phyloP scores from a whole-genome alignment of 1,140 invertebrate species.

The Phymorhynchus buccinoides region DNA sequence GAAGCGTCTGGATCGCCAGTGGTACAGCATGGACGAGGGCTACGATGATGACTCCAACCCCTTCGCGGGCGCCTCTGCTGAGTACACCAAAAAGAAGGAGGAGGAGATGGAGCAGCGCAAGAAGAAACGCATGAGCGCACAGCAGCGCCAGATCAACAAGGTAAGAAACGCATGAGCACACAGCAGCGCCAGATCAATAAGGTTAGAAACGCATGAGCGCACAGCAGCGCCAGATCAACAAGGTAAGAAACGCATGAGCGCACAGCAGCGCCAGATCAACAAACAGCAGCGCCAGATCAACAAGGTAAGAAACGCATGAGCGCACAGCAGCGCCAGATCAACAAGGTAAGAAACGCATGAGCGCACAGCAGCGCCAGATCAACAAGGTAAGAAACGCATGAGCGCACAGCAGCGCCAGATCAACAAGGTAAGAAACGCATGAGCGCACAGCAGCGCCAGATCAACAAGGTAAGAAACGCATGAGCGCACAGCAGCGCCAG shows the following conservation, averaged over 20 bases:
- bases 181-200: slow-evolving; percentile 95
- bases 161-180: slow-evolving; percentile 81
- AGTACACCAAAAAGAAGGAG: slow-evolving; percentile 93
- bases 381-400: too few relatives aligned
- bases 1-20: slow-evolving; percentile 92
- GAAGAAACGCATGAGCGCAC: slow-evolving; percentile 92
- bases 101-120: slow-evolving; percentile 91
- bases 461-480: too few relatives aligned
- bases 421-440: too few relatives aligned
- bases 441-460: too few relatives aligned
- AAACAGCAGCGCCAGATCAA: too few relatives aligned
- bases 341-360: too few relatives aligned
- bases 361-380: too few relatives aligned
- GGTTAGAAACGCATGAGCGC: slow-evolving; percentile 89
- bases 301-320: too few relatives aligned
- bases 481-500: too few relatives aligned
- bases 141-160: slow-evolving; percentile 93
- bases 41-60: slow-evolving; percentile 95
- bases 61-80: slow-evolving; percentile 90
- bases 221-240: slow-evolving; percentile 93
- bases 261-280: too few relatives aligned
- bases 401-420: too few relatives aligned
- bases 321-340: too few relatives aligned
- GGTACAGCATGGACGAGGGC: slow-evolving; percentile 94
- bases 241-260: slow-evolving; percentile 74